Evolutionary conservation across 2,113 vertebrate genomes (phyloP), one percentile per base, ranked within the genome.

Genomic region (Atractosteus spatula): DNA sequence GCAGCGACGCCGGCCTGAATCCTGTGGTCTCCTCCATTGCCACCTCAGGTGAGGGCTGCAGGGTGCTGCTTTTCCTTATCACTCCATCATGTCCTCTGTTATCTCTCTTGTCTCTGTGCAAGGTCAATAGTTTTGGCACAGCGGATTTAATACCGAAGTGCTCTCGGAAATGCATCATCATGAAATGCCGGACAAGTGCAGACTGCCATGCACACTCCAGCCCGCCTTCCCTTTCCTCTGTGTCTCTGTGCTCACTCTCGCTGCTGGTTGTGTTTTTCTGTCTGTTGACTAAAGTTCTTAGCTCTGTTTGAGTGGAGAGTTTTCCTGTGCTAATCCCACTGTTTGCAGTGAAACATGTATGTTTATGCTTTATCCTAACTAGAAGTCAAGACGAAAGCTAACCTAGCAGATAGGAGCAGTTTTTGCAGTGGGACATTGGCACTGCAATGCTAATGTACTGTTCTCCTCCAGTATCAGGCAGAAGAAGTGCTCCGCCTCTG

Each of bases 1-100:
- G 44, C 89, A 99, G 97, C 75, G 97, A 99, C 70, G 94, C 97
- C 0, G 97, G 97, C 80, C 89, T 98, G 84, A 95, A 86, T 85
- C 96, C 96, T 77, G 88, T 92, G 0, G 82, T 95, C 76, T 94
- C 95, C 13, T 84, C 95, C 71, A 90, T 95, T 87, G 94, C 95
- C 0, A 94, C 94, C 76, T 95, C 96, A 92, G 96, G 97, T 99
- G 90, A 29, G 75, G 57, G 3, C 13, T 14, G 10, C 13, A 17
- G 4, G 4, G 17, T 12, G 2, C 16, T 55, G 10, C 64, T 41
- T 42, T 44, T 41, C n/a, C 16, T 5, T 42, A 14, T 42, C 42
- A 62, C 59, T 0, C 44, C 29, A 56, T 41, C 62, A 68, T 69
- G 66, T 76, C 54, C 29, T 64, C 41, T 68, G 12, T 47, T 71